Evolutionary conservation across 30 jellyfish, hydroid and myxozoan genomes (phyloP), one percentile per base, ranked within the genome.

Genomic region (Cassiopea xamachana): DNA sequence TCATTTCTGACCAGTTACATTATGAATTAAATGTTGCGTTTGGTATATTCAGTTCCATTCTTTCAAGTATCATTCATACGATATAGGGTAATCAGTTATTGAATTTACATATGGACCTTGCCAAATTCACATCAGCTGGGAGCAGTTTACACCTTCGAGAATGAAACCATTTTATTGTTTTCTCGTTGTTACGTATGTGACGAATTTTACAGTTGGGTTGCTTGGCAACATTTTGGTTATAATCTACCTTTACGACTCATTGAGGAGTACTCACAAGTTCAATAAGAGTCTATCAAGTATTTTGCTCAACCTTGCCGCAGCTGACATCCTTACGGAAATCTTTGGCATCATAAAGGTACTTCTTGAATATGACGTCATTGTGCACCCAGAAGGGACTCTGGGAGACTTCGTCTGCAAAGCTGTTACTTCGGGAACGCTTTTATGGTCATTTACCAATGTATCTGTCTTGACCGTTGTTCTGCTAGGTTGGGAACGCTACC

Each of bases 401-500:
- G 97, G 97, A 10, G 94, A 91, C 39, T 69, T 84, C 0, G 50
- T 91, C 6, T 91, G 97, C 87, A 91, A 91, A 60, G 46, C 68
- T 8, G 16, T 91, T 48, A 91, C 94, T 0, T 81, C 93, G 15
- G 86, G 84, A 62, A 70, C 97, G 3, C 61, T 84, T 46, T 75
- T 89, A 27, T 91, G 97, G 97, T 44, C 90, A 1, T 91, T 83
- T 61, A 78, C 97, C 14, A 91, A 91, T 60, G 81, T 91, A 12
- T 91, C 97, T 61, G 94, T 91, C 19, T 45, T 83, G 69, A 83
- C 92, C 7, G 89, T 91, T 47, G 86, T 83, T 43, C 60, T 83
- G 74, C 85, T 91, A 6, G 84, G 94, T 4, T 91, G 97, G 97
- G 97, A 91, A 77, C 72, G 97, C 17, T 91, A 83, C 84, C 81